phyloP scores from a whole-genome alignment of 2,888 invertebrate species.

The Abscondita cerata region DNA sequence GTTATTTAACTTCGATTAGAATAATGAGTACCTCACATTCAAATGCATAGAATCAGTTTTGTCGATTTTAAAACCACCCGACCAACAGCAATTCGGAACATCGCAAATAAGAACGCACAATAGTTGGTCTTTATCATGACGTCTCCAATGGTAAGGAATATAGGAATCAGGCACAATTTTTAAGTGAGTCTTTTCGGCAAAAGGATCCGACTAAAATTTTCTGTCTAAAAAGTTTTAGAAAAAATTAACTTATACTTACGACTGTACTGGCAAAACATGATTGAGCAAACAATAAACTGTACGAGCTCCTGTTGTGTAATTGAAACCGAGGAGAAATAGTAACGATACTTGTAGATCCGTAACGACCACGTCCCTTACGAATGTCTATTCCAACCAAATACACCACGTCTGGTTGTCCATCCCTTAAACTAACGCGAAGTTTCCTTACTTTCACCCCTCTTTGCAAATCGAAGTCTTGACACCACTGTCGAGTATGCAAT shows the following conservation, averaged over 20 bases:
- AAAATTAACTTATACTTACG: slow-evolving; percentile 59
- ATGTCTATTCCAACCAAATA: slow-evolving; percentile 91
- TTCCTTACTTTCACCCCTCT: slow-evolving; percentile 58
- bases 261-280: slow-evolving; percentile 79
- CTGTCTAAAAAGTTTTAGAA: slow-evolving; percentile 1
- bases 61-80: slow-evolving; percentile 89
- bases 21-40: slow-evolving; percentile 71
- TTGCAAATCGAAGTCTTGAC: slow-evolving; percentile 82
- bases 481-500: slow-evolving; percentile 68
- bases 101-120: slow-evolving; percentile 84
- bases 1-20: background rate
- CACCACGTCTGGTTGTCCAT: slow-evolving; percentile 73
- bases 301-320: slow-evolving; percentile 85
- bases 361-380: slow-evolving; percentile 85
- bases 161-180: slow-evolving; percentile 86
- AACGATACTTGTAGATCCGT: slow-evolving; percentile 89
- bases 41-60: slow-evolving; percentile 85
- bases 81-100: slow-evolving; percentile 80
- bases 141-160: slow-evolving; percentile 97
- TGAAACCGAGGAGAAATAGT: slow-evolving; percentile 93
- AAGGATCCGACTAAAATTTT: slow-evolving; percentile 65
- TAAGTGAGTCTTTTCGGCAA: slow-evolving; percentile 69
- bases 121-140: slow-evolving; percentile 86
- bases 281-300: slow-evolving; percentile 87
- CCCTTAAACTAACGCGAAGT: slow-evolving; percentile 66